Evolutionary conservation across 2,113 vertebrate species (phyloP).

Genomic region (Pterocles burchelli): DNA sequence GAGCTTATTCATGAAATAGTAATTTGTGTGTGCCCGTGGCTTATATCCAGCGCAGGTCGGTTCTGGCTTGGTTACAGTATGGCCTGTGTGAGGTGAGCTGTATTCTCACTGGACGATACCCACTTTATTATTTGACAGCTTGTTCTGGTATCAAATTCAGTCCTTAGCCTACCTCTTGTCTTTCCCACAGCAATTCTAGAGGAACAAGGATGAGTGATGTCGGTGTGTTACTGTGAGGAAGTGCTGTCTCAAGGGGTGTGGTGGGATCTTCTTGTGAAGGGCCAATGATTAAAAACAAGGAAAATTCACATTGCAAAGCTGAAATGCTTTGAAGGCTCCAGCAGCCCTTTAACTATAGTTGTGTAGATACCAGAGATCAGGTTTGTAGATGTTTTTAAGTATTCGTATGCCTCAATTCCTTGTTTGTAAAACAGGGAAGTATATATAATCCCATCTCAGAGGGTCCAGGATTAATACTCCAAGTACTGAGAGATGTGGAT

Average conservation of each 20-base stretch:
- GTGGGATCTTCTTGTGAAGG: neutral
- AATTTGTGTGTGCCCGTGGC: rapidly evolving
- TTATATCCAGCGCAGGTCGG: rapidly evolving
- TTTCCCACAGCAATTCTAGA: neutral
- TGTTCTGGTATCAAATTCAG: neutral
- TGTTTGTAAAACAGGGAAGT: neutral
- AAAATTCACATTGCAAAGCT: neutral
- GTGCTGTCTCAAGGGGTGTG: neutral
- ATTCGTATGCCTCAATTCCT: neutral
- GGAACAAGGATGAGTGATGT: neutral
- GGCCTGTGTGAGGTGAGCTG: neutral
- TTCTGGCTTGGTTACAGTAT: neutral
- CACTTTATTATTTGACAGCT: neutral
- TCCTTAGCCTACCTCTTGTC: neutral
- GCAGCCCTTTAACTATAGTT: neutral
- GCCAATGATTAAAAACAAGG: neutral
- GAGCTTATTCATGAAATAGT: neutral
- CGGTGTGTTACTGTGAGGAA: neutral
- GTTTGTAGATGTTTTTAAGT: neutral
- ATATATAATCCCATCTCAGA: neutral
- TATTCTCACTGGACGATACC: neutral
- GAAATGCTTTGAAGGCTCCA: neutral
- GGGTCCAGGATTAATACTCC: neutral
- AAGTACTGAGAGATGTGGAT: neutral
- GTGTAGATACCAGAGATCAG: neutral